A percentile compares a stretch with the other conserved stretches of the same genome.
These are phyloP conservation scores for Lerista edwardsae DNA, from an alignment of 2,797 vertebrate species.

Conservation along the genomic window DNA sequence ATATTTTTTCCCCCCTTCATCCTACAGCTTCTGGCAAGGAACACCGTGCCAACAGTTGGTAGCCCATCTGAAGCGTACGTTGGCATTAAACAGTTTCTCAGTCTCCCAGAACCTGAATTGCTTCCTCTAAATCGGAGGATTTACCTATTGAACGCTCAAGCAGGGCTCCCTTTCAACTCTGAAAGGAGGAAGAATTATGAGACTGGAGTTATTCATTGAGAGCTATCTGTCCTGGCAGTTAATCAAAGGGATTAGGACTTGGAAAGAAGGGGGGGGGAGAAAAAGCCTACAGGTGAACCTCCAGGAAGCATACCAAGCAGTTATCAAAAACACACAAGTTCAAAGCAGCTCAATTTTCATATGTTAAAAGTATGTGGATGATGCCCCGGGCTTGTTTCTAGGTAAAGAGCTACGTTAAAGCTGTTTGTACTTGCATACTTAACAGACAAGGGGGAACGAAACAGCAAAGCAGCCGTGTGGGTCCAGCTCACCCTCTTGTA, in stretches of 20 bases:
- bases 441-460: slow-evolving; percentile 74
- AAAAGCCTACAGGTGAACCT: slow-evolving; percentile 97
- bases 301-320: slow-evolving; percentile 98
- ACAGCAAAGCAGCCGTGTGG: slow-evolving; percentile 71
- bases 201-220: slow-evolving; percentile 84
- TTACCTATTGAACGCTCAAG: slow-evolving; percentile 82
- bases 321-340: slow-evolving; percentile 99
- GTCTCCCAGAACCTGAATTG: slow-evolving; percentile 82
- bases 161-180: slow-evolving; percentile 83
- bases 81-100: slow-evolving; percentile 81
- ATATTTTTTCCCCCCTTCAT: neutral
- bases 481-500: slow-evolving; percentile 73
- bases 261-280: slow-evolving; percentile 79
- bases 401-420: slow-evolving; percentile 86
- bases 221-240: slow-evolving; percentile 96
- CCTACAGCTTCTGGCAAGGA: slow-evolving; percentile 60
- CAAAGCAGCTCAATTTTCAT: slow-evolving; percentile 99
- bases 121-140: slow-evolving; percentile 81
- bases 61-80: slow-evolving; percentile 76
- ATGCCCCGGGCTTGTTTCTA: slow-evolving; percentile 89
- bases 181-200: slow-evolving; percentile 87
- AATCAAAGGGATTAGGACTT: slow-evolving; percentile 99
- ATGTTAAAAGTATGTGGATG: slow-evolving; percentile 93
- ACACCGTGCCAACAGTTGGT: slow-evolving; percentile 75
- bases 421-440: slow-evolving; percentile 91